A percentile compares a stretch with the other conserved stretches of the same genome.
Conservation (phyloP, 2,113 vertebrate genomes). For the Atractosteus spatula region DNA sequence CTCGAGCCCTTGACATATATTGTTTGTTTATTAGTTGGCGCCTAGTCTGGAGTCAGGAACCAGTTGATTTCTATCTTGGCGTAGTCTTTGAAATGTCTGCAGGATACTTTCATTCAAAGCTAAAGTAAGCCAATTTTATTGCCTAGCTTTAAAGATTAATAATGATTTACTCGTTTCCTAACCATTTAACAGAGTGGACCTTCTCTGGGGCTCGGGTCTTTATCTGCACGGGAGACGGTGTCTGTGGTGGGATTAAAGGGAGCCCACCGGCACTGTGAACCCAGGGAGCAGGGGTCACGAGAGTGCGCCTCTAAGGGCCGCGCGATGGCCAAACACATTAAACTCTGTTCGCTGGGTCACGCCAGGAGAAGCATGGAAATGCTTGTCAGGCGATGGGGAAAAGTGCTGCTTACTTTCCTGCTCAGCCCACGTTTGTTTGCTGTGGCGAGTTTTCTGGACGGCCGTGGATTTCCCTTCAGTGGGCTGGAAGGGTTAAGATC, state of each 20-base stretch:
- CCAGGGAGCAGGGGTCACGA: constrained; percentile 77
- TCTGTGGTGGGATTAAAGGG: constrained; percentile 83
- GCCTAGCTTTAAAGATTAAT: constrained; percentile 85
- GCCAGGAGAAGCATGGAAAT: too few species aligned
- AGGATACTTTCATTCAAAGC: constrained; percentile 88
- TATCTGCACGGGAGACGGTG: constrained; percentile 82
- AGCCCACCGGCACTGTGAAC: constrained; percentile 78
- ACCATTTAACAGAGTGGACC: constrained; percentile 80
- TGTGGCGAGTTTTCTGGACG: too few species aligned
- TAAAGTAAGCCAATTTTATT: constrained; percentile 85
- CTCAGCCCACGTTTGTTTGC: too few species aligned
- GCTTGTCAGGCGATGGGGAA: too few species aligned
- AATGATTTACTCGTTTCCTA: constrained; percentile 89
- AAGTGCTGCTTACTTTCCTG: too few species aligned
- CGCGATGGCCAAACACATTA: background rate
- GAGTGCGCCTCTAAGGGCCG: constrained; percentile 53
- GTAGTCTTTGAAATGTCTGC: constrained; percentile 78
- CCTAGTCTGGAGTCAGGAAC: constrained; percentile 83
- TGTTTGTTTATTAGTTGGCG: constrained; percentile 85
- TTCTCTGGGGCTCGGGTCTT: constrained; percentile 80
- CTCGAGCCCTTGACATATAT: constrained; percentile 82
- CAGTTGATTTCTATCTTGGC: constrained; percentile 84
- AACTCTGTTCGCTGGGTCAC: too few species aligned
- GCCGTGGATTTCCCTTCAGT: too few species aligned
- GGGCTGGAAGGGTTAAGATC: too few species aligned